Percentiles rank a stretch among this genome's conserved stretches.
Conservation (phyloP, 2,888 invertebrate genomes). For the Miltochrista miniata region DNA sequence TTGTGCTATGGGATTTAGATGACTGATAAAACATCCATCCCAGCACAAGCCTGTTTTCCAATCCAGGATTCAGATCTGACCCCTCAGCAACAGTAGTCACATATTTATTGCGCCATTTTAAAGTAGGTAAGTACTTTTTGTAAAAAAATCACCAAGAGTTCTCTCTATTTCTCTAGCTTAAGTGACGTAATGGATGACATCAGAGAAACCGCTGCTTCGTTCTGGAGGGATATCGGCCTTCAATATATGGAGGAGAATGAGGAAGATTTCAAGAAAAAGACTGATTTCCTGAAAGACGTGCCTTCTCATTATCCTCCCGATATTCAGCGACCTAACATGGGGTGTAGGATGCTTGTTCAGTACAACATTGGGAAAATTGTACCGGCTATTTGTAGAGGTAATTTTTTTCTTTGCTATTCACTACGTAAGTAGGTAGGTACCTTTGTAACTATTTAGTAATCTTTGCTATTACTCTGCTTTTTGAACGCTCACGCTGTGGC, state of each 20-base stretch:
- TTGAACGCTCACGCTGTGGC: too few species aligned
- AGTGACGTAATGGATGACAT: conserved; percentile 92
- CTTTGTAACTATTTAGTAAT: too few species aligned
- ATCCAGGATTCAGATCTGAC: too few species aligned
- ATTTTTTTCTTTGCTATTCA: too few species aligned
- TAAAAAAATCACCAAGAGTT: not conserved
- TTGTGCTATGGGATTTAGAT: too few species aligned
- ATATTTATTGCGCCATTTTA: too few species aligned
- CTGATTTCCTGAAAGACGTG: conserved; percentile 88
- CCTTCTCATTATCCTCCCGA: conserved; percentile 91
- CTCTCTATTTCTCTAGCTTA: conserved; percentile 73
- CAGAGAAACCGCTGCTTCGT: conserved; percentile 82
- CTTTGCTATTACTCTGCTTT: too few species aligned
- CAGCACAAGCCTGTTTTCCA: too few species aligned
- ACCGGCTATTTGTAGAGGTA: conserved; percentile 85
- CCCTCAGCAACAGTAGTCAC: too few species aligned
- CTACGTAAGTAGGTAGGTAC: too few species aligned
- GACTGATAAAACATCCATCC: too few species aligned
- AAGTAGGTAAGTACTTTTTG: too few species aligned
- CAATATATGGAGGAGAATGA: conserved; percentile 94
- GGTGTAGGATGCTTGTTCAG: conserved; percentile 91
- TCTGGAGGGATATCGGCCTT: conserved; percentile 90
- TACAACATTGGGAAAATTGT: conserved; percentile 89
- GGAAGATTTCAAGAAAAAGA: conserved; percentile 91
- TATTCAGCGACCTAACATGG: conserved; percentile 92